Percentiles rank a stretch among this genome's conserved stretches.
Evolutionary conservation across 2,797 vertebrate species (phyloP).

Genomic region (Phalanger gymnotis): DNA sequence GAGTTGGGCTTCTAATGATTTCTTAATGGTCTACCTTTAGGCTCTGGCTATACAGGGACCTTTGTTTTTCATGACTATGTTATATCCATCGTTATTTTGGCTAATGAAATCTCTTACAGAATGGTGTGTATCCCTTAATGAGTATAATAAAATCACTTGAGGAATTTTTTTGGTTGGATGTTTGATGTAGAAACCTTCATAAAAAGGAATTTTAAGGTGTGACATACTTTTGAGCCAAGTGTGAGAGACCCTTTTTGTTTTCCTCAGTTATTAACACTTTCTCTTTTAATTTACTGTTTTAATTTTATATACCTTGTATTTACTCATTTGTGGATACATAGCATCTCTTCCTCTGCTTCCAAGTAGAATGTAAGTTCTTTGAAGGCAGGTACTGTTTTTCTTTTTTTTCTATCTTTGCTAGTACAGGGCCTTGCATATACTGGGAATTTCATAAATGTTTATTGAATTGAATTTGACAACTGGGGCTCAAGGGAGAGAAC

Average conservation of each 20-base stretch:
- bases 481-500: not conserved
- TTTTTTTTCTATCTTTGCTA: not conserved
- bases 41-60: constrained; percentile 38
- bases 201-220: constrained; percentile 48
- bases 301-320: not conserved
- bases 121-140: constrained; percentile 46
- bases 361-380: not conserved
- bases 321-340: not conserved
- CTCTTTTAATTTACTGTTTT: not conserved
- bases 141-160: constrained; percentile 48
- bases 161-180: constrained; percentile 51
- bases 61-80: constrained; percentile 60
- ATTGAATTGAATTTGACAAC: not conserved
- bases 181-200: constrained; percentile 15
- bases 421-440: not conserved
- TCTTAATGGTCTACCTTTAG: constrained; percentile 33
- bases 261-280: not conserved
- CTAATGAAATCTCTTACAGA: constrained; percentile 59
- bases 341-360: not conserved
- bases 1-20: not conserved
- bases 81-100: constrained; percentile 48
- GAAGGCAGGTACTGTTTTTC: not conserved
- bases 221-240: constrained; percentile 25
- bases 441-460: not conserved
- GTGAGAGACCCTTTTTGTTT: not conserved